Percentiles rank a stretch among this genome's conserved stretches.
Conservation (phyloP, 2,888 invertebrate genomes). For the Conistra vaccinii region DNA sequence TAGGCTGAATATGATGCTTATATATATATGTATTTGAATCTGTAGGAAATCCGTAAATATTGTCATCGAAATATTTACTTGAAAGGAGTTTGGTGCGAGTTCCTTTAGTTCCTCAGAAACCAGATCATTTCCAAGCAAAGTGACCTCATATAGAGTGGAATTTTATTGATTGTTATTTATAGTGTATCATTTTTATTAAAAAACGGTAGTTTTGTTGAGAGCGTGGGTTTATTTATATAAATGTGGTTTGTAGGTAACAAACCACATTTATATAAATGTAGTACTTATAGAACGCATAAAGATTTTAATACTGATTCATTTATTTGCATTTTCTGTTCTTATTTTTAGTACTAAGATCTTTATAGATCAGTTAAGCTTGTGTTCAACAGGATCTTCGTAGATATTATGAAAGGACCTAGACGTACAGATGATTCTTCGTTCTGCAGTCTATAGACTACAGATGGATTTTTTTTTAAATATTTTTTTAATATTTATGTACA, state of each 20-base stretch:
- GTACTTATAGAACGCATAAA: slow-evolving; percentile 14
- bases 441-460: no score
- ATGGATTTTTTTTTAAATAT: no score
- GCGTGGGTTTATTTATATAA: not conserved
- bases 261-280: no score
- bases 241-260: no score
- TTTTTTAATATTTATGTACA: no score
- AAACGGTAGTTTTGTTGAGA: not conserved
- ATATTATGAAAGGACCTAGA: not conserved
- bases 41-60: not conserved
- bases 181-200: not conserved
- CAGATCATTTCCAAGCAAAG: slow-evolving; percentile 8
- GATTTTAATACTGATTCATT: not conserved
- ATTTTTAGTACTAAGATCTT: slow-evolving; percentile 1
- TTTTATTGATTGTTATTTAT: slow-evolving; percentile 19
- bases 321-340: not conserved
- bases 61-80: not conserved
- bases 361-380: not conserved
- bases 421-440: not conserved
- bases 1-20: no score
- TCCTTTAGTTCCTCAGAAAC: slow-evolving; percentile 34
- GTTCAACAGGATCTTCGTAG: not conserved
- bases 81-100: slow-evolving; percentile 33
- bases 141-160: slow-evolving; percentile 7
- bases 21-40: not conserved